Conservation (phyloP, 2,888 invertebrate genomes). For the Carpatolechia fugitivella region DNA sequence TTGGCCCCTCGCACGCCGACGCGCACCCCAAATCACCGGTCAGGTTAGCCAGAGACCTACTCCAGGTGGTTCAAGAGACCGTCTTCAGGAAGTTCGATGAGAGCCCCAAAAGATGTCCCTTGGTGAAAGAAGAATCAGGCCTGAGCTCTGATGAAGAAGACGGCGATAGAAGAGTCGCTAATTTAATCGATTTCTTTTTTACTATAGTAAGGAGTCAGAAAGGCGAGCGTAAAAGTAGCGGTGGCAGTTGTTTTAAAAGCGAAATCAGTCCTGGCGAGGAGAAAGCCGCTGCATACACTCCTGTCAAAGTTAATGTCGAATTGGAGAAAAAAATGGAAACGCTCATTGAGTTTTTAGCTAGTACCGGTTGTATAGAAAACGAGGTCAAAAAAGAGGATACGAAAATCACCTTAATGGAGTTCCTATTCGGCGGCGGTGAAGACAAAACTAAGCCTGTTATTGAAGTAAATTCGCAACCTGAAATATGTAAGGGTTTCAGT, state of each 20-base stretch:
- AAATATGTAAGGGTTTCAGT: constrained; percentile 44
- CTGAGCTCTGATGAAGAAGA: constrained; percentile 64
- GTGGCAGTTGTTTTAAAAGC: constrained; percentile 65
- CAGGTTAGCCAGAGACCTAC: constrained; percentile 60
- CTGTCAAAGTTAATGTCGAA: constrained; percentile 59
- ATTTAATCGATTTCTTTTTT: constrained; percentile 73
- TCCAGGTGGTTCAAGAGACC: constrained; percentile 72
- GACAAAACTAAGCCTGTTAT: constrained; percentile 52
- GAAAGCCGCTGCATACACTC: constrained; percentile 39
- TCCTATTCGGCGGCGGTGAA: constrained; percentile 66
- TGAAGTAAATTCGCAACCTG: constrained; percentile 47
- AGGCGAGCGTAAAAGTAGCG: constrained; percentile 64
- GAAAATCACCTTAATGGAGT: constrained; percentile 74
- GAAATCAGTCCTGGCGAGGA: constrained; percentile 60
- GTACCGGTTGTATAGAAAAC: constrained; percentile 64
- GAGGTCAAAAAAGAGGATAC: constrained; percentile 52
- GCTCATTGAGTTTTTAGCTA: constrained; percentile 68
- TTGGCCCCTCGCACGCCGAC: constrained; percentile 31
- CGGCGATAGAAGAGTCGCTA: constrained; percentile 65
- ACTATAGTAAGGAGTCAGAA: constrained; percentile 73
- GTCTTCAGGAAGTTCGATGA: constrained; percentile 62
- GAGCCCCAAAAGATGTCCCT: constrained; percentile 55
- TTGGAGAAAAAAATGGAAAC: constrained; percentile 75
- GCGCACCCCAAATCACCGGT: constrained; percentile 50
- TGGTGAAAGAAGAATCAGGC: constrained; percentile 70